Percentiles rank a stretch among this genome's conserved stretches.
These are phyloP conservation scores for Erynnis tages DNA, from an alignment of 2,888 invertebrate genomes.

Conservation along the genomic window DNA sequence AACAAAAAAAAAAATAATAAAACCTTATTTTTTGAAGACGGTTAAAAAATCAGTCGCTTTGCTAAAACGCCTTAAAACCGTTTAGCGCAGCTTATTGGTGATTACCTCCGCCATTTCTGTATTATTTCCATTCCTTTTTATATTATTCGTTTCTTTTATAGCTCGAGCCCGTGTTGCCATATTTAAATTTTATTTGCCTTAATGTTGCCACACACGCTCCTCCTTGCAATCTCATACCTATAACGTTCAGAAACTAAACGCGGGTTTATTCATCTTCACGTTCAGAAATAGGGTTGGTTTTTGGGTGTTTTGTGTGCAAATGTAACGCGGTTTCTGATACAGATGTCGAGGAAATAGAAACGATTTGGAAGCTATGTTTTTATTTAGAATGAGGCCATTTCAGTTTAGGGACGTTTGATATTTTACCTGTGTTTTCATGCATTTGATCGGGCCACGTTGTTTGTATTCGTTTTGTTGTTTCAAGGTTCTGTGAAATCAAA, in stretches of 20 bases:
- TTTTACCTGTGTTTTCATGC: slow-evolving; percentile 74
- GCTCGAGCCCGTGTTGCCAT: slow-evolving; percentile 69
- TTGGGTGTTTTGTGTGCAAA: slow-evolving; percentile 24
- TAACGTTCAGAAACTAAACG: slow-evolving; percentile 45
- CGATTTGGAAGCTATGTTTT: slow-evolving; percentile 78
- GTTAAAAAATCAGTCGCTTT: too few species aligned
- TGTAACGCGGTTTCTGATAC: slow-evolving; percentile 45
- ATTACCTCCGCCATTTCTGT: slow-evolving; percentile 42
- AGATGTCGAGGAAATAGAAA: slow-evolving; percentile 69
- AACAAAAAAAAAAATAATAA: too few species aligned
- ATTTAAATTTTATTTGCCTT: slow-evolving; percentile 81
- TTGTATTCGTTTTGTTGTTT: slow-evolving; percentile 30
- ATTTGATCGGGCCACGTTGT: slow-evolving; percentile 55
- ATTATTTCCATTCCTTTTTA: slow-evolving; percentile 60
- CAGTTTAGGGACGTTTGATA: slow-evolving; percentile 58
- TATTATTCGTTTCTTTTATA: slow-evolving; percentile 72
- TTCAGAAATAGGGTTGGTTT: slow-evolving; percentile 38
- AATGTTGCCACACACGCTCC: slow-evolving; percentile 77
- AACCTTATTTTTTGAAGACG: too few species aligned
- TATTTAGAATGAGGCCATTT: slow-evolving; percentile 75
- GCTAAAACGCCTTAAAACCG: background rate
- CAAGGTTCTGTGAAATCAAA: slow-evolving; percentile 18
- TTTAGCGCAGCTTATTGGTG: slow-evolving; percentile 14
- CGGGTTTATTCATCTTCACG: slow-evolving; percentile 33
- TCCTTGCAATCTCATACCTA: slow-evolving; percentile 74